Evolutionary conservation across 2,113 vertebrate genomes (phyloP).

Genomic region (Lagenorhynchus albirostris): DNA sequence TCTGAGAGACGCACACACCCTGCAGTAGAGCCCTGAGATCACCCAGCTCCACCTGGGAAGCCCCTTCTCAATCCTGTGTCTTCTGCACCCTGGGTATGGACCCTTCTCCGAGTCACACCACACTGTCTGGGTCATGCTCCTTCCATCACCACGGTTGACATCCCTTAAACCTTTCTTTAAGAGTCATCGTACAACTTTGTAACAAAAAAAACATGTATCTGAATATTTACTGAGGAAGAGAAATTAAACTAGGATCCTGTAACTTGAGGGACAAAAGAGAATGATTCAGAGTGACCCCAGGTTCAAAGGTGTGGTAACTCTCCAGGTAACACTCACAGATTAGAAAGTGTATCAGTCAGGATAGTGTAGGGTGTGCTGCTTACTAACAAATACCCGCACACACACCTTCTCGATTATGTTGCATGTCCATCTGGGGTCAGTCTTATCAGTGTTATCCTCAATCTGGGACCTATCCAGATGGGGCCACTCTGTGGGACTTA

Average conservation of each 20-base stretch:
- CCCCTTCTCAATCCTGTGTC: background rate
- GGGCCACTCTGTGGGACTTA: background rate
- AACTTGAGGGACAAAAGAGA: background rate
- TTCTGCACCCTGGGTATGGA: fast-evolving
- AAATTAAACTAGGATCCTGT: background rate
- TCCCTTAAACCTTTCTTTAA: background rate
- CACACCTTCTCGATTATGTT: background rate
- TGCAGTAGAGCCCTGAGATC: background rate
- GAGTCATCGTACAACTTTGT: background rate
- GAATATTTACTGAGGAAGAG: background rate
- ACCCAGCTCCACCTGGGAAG: fast-evolving
- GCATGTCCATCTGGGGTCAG: background rate
- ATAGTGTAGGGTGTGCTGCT: background rate
- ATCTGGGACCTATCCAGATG: no score
- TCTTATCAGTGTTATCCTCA: background rate
- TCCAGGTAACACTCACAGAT: background rate
- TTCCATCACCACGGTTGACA: background rate
- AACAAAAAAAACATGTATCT: background rate
- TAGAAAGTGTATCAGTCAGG: background rate
- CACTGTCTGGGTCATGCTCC: fast-evolving
- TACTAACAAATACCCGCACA: background rate
- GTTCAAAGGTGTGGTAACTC: background rate
- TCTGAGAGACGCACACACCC: background rate
- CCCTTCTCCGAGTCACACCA: background rate
- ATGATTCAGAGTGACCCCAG: background rate